Evolutionary conservation across 2,113 vertebrate species (phyloP), one percentile per base, ranked within the genome.

Genomic region (Actinemys pallida): DNA sequence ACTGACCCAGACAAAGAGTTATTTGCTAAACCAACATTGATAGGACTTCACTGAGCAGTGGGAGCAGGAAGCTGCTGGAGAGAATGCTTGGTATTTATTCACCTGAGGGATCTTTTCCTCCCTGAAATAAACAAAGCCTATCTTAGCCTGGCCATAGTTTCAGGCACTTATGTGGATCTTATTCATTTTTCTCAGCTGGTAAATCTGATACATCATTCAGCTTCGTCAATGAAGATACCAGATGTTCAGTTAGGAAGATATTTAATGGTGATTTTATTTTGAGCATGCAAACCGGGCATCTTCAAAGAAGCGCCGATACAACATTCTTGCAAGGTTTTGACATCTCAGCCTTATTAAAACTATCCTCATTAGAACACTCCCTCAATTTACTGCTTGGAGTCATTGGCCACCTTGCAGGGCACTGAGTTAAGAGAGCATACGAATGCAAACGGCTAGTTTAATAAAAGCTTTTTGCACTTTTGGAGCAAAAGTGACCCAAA

Each of bases 261-360:
- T 1, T 0, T 3, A 13, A 22, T 0, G 50, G n/a, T 1, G 0
- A 2, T 4, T 0, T 13, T 13, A 49, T 57, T 47, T 10, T 13
- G 29, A 57, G 45, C 24, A 29, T 8, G n/a, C 20, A 20, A 22
- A 22, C 39, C 12, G 49, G 47, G 7, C 79, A 56, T 8, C 39
- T 76, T 86, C 29, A 2, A 92, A 89, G 84, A 4, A 0, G 5
- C 39, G 8, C 7, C 16, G 16, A 4, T 16, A 7, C 25, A 27
- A 27, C 24, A 24, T 78, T 22, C 83, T 49, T 2, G 5, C 14
- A 14, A 10, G 82, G 7, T 4, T 14, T 80, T 1, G 14, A 6
- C 8, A 35, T 19, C 13, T 31, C 4, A 49, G 53, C 13, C 49
- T 39, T 35, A 49, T 39, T 39, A 62, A 82, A 22, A 11, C 19